A percentile compares a stretch with the other conserved stretches of the same genome.
Evolutionary conservation across 2,797 vertebrate species (phyloP).

Genomic region (Malacoraja senta): DNA sequence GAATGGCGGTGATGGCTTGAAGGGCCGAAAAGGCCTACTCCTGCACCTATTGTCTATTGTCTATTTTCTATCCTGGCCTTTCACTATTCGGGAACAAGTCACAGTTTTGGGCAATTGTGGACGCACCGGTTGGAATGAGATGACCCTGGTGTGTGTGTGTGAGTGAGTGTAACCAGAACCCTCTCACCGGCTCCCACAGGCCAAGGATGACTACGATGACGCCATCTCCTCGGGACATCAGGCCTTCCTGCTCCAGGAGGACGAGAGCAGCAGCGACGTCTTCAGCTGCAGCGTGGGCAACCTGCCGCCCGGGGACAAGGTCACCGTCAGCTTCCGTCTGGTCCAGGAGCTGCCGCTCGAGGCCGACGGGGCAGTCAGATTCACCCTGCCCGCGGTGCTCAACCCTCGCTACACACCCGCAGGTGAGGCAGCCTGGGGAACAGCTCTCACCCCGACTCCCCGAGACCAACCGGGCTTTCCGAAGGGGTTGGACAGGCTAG

Average conservation of each 20-base stretch:
- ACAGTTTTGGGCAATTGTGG: too few species aligned
- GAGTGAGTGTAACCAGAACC: not conserved
- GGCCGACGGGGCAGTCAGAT: conserved; percentile 62
- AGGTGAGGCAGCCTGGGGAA: conserved; percentile 49
- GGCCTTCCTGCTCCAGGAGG: conserved; percentile 67
- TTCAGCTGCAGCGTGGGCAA: conserved; percentile 59
- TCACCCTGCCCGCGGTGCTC: conserved; percentile 67
- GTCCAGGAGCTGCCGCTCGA: conserved; percentile 67
- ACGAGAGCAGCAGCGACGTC: conserved; percentile 60
- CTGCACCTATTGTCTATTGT: too few species aligned
- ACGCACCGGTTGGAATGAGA: too few species aligned
- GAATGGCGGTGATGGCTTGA: too few species aligned
- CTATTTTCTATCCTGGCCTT: too few species aligned
- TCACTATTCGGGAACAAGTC: too few species aligned
- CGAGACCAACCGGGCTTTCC: too few species aligned
- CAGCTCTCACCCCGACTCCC: not conserved
- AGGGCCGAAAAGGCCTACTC: too few species aligned
- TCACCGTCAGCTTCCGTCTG: conserved; percentile 62
- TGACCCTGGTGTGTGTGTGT: not conserved
- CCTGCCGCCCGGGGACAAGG: conserved; percentile 62
- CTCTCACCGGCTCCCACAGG: conserved; percentile 40
- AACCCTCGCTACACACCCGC: conserved; percentile 66
- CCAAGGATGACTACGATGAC: conserved; percentile 44
- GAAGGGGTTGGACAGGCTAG: too few species aligned
- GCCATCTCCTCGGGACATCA: conserved; percentile 49